A percentile compares a stretch with the other conserved stretches of the same genome.
phyloP scores from a whole-genome alignment of 2,113 vertebrate genomes.

The Nipponia nippon region DNA sequence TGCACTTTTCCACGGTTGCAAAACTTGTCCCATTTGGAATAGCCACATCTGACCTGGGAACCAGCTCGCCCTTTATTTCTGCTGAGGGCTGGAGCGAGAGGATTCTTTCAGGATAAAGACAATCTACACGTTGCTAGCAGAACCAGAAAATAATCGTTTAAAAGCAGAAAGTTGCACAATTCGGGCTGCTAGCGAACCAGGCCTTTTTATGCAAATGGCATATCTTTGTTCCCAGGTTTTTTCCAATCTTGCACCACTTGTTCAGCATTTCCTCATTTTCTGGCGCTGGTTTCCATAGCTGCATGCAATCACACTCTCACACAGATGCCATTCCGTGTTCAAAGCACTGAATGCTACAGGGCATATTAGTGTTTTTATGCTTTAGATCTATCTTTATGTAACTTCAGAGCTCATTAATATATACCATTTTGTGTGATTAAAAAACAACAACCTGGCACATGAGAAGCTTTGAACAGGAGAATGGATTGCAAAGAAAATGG shows the following conservation, averaged over 20 bases:
- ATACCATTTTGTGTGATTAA: constrained; percentile 55
- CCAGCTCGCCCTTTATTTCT: neutral
- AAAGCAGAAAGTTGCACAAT: neutral
- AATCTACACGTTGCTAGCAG: neutral
- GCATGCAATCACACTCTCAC: constrained; percentile 11
- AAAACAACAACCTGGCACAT: constrained; percentile 28
- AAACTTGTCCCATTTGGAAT: constrained; percentile 3
- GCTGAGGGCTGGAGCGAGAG: neutral
- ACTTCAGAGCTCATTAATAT: constrained; percentile 63
- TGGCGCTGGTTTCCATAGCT: constrained; percentile 52
- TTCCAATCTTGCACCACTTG: neutral
- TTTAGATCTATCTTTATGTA: constrained; percentile 48
- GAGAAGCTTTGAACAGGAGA: constrained; percentile 35
- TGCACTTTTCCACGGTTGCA: neutral
- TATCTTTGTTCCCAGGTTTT: constrained; percentile 22
- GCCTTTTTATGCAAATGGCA: constrained; percentile 21
- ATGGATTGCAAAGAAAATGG: neutral
- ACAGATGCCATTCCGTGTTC: constrained; percentile 43
- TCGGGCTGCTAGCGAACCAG: neutral
- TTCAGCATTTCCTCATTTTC: constrained; percentile 25
- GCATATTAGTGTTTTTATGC: constrained; percentile 39
- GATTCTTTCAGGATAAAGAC: neutral
- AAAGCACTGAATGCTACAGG: constrained; percentile 50
- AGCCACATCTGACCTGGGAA: neutral
- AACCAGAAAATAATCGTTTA: neutral